Evolutionary conservation across 2,113 vertebrate species (phyloP).

Genomic region (Semnornis frantzii): DNA sequence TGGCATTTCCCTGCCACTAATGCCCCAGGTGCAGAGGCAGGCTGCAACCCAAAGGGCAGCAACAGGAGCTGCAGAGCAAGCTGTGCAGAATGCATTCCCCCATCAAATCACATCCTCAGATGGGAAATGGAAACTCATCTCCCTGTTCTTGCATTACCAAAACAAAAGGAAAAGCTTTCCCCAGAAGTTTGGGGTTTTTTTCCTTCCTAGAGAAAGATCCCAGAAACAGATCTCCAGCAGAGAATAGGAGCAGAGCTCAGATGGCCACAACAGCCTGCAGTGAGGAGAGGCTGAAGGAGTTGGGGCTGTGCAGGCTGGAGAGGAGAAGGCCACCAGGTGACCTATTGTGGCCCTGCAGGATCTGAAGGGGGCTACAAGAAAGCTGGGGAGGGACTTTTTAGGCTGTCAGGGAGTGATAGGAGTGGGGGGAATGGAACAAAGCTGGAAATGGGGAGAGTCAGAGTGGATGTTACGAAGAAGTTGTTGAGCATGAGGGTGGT

Average conservation of each 20-base stretch:
- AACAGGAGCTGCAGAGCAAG: neutral
- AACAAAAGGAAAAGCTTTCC: neutral
- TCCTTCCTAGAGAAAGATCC: neutral
- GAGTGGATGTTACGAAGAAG: too few relatives aligned
- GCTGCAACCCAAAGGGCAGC: neutral
- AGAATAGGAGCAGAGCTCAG: neutral
- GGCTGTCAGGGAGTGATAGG: too few relatives aligned
- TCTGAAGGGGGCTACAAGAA: too few relatives aligned
- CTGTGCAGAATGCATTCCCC: neutral
- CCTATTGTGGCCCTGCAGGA: too few relatives aligned
- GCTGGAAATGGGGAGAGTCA: too few relatives aligned
- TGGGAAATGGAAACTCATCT: neutral
- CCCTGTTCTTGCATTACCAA: neutral
- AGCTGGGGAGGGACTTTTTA: too few relatives aligned
- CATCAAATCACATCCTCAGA: neutral
- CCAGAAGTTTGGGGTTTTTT: neutral
- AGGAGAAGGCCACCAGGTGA: too few relatives aligned
- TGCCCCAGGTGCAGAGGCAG: fast-evolving
- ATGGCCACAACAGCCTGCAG: neutral
- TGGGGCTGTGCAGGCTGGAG: too few relatives aligned
- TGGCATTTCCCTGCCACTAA: neutral
- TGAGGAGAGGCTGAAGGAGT: too few relatives aligned
- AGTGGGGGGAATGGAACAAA: too few relatives aligned
- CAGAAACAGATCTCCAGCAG: neutral
- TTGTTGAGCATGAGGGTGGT: too few relatives aligned